These are phyloP conservation scores for Andrena minutula DNA, from an alignment of 2,888 invertebrate genomes.

Conservation along the genomic window DNA sequence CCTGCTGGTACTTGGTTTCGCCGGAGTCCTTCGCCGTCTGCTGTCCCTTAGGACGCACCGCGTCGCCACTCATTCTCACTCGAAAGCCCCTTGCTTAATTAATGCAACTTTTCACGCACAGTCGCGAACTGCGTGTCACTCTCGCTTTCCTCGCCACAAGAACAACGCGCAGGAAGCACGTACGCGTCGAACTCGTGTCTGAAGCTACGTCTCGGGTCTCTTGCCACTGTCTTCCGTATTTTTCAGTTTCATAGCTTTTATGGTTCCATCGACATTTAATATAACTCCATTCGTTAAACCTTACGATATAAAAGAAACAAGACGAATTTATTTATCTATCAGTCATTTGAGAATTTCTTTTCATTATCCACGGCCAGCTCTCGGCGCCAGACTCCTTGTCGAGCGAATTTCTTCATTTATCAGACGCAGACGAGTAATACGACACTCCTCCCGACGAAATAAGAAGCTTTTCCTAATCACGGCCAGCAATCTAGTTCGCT, in stretches of 20 bases:
- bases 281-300: too few relatives aligned
- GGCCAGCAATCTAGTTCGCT: too few relatives aligned
- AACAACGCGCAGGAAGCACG: slow-evolving; percentile 49
- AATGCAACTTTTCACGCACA: slow-evolving; percentile 75
- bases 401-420: slow-evolving; percentile 23
- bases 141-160: slow-evolving; percentile 65
- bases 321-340: slow-evolving; percentile 4
- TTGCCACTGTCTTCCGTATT: background rate
- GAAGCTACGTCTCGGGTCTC: slow-evolving; percentile 4
- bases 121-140: slow-evolving; percentile 59
- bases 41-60: slow-evolving; percentile 28
- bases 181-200: slow-evolving; percentile 28
- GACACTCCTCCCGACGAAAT: background rate
- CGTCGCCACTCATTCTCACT: slow-evolving; percentile 41
- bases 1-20: slow-evolving; percentile 25
- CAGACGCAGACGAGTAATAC: slow-evolving; percentile 6
- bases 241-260: background rate
- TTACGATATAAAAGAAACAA: background rate
- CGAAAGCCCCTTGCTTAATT: slow-evolving; percentile 73
- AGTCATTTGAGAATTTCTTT: slow-evolving; percentile 16
- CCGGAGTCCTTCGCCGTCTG: background rate
- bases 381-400: slow-evolving; percentile 1
- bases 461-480: slow-evolving; percentile 26
- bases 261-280: background rate
- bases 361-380: slow-evolving; percentile 12